phyloP scores from a whole-genome alignment of 2,888 invertebrate genomes.

The Conomelus anceps region DNA sequence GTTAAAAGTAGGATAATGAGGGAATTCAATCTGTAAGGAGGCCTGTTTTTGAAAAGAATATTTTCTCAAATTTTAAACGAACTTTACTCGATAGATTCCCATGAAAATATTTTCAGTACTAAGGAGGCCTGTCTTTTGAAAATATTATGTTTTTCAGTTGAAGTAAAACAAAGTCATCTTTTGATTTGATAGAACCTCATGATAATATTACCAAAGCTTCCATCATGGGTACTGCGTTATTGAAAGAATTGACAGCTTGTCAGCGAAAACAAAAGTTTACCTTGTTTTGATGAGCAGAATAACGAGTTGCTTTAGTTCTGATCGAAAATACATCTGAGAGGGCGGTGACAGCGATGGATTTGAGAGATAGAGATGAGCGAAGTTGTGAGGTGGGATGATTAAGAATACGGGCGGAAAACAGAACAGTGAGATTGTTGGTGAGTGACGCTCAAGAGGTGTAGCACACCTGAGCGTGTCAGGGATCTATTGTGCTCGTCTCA shows the following conservation, averaged over 20 bases:
- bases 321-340: not conserved
- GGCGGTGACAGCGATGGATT: too few species aligned
- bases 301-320: not conserved
- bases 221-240: not conserved
- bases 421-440: not conserved
- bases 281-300: too few species aligned
- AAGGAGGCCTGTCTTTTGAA: too few species aligned
- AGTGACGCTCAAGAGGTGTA: not conserved
- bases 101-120: not conserved
- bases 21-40: too few species aligned
- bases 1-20: too few species aligned
- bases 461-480: not conserved
- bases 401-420: not conserved
- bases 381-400: not conserved
- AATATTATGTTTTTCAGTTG: too few species aligned
- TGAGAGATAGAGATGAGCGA: not conserved
- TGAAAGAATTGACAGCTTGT: not conserved
- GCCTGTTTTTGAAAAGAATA: too few species aligned
- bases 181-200: too few species aligned
- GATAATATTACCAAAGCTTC: too few species aligned
- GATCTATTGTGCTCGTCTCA: not conserved
- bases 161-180: too few species aligned
- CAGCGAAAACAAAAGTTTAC: too few species aligned
- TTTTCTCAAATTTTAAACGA: too few species aligned
- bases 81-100: not conserved